Conservation (phyloP, 2,797 vertebrate genomes). For the Anniella stebbinsi region DNA sequence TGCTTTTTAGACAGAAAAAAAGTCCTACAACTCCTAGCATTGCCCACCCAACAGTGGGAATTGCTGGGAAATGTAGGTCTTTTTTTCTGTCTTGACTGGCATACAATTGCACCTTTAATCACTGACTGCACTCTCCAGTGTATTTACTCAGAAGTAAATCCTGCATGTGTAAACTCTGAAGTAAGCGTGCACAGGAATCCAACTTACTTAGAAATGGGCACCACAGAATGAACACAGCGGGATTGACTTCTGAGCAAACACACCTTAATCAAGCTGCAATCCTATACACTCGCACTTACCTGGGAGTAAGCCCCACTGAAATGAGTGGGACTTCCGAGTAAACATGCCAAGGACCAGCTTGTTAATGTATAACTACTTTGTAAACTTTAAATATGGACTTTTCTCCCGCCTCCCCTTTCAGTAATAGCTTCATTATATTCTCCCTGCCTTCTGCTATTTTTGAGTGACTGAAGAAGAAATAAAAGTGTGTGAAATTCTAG, state of each 20-base stretch:
- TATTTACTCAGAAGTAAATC: neutral
- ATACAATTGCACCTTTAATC: too few relatives aligned
- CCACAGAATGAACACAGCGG: neutral
- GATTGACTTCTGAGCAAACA: neutral
- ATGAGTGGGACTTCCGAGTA: neutral
- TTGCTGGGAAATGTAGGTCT: too few relatives aligned
- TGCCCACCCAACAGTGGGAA: too few relatives aligned
- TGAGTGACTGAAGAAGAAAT: neutral
- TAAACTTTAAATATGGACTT: neutral
- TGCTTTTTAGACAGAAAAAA: too few relatives aligned
- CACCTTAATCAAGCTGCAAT: neutral
- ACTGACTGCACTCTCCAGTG: neutral
- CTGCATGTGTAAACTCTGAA: neutral
- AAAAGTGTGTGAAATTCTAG: neutral
- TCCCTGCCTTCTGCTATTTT: neutral
- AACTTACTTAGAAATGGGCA: neutral
- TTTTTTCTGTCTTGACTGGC: too few relatives aligned
- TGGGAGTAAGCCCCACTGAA: neutral
- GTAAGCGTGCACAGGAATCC: neutral
- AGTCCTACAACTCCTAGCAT: too few relatives aligned
- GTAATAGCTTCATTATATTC: neutral
- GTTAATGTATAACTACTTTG: conserved; percentile 1
- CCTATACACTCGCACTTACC: neutral
- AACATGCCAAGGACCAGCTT: neutral
- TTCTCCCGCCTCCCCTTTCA: too few relatives aligned